A percentile compares a stretch with the other conserved stretches of the same genome.
Evolutionary conservation across 2,797 vertebrate genomes (phyloP).

Genomic region (Erethizon dorsatum): DNA sequence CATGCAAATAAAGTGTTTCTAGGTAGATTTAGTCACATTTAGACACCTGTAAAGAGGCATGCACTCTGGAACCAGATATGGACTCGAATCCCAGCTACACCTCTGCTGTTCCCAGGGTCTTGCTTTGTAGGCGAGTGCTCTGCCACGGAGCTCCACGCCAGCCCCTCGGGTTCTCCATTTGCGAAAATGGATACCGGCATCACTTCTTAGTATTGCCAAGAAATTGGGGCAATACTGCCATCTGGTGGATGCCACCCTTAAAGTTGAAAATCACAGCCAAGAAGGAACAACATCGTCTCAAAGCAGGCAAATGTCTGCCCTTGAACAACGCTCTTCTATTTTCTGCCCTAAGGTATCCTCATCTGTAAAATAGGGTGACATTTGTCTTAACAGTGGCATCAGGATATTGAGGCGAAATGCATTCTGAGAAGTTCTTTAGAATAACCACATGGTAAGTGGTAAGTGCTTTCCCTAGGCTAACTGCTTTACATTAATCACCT

Average conservation of each 20-base stretch:
- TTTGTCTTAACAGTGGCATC: neutral
- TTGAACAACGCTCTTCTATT: neutral
- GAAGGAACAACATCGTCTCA: neutral
- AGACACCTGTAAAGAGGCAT: neutral
- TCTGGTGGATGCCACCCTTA: neutral
- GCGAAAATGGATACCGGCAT: neutral
- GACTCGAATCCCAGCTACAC: neutral
- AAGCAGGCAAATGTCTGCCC: neutral
- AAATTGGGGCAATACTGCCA: neutral
- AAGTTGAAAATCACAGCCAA: neutral
- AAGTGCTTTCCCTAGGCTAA: neutral
- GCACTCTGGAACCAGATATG: neutral
- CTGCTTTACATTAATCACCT: neutral
- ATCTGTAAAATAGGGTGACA: neutral
- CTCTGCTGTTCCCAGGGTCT: neutral
- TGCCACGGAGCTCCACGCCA: neutral
- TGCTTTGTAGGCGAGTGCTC: neutral
- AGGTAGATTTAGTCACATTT: neutral
- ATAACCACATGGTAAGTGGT: neutral
- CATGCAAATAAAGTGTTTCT: neutral
- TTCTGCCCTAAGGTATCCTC: neutral
- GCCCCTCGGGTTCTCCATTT: neutral
- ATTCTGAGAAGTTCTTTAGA: slow-evolving; percentile 9
- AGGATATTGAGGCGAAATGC: neutral
- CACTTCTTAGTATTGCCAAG: neutral